phyloP scores from a whole-genome alignment of 2,888 invertebrate genomes.

The Formica aserva region DNA sequence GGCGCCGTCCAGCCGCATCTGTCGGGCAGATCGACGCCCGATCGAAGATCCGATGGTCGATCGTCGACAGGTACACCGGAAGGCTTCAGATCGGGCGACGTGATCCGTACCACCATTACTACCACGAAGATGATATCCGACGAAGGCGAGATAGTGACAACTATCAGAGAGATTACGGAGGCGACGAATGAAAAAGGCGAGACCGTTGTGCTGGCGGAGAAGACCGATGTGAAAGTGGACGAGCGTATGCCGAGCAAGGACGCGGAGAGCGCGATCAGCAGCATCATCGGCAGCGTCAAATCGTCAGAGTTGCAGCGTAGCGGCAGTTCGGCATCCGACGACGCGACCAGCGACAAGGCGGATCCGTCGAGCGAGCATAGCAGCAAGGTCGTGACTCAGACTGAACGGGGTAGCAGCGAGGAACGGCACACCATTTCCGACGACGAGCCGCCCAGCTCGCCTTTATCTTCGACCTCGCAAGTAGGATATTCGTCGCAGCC shows the following conservation, averaged over 20 bases:
- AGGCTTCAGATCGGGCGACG: slow-evolving; percentile 83
- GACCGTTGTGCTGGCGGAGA: slow-evolving; percentile 80
- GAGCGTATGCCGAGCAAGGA: slow-evolving; percentile 68
- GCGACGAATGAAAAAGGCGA: slow-evolving; percentile 84
- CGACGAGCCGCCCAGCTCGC: slow-evolving; percentile 90
- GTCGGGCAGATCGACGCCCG: slow-evolving; percentile 85
- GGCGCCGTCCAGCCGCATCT: slow-evolving; percentile 69
- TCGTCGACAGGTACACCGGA: slow-evolving; percentile 84
- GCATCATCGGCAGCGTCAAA: slow-evolving; percentile 57
- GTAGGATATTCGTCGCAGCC: slow-evolving; percentile 87
- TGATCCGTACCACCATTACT: slow-evolving; percentile 83
- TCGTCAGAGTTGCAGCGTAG: slow-evolving; percentile 67
- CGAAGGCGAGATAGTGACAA: slow-evolving; percentile 84
- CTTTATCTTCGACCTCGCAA: slow-evolving; percentile 90
- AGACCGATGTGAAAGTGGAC: slow-evolving; percentile 82
- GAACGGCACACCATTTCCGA: slow-evolving; percentile 88
- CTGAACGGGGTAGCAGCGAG: slow-evolving; percentile 84
- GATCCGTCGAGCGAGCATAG: slow-evolving; percentile 89
- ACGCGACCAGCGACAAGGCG: slow-evolving; percentile 85
- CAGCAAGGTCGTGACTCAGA: slow-evolving; percentile 12
- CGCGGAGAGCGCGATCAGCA: slow-evolving; percentile 57
- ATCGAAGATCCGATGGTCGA: slow-evolving; percentile 79
- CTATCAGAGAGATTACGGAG: slow-evolving; percentile 84
- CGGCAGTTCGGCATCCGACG: slow-evolving; percentile 89
- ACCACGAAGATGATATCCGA: slow-evolving; percentile 84